phyloP scores from a whole-genome alignment of 2,113 vertebrate species.

The Galbula dea region DNA sequence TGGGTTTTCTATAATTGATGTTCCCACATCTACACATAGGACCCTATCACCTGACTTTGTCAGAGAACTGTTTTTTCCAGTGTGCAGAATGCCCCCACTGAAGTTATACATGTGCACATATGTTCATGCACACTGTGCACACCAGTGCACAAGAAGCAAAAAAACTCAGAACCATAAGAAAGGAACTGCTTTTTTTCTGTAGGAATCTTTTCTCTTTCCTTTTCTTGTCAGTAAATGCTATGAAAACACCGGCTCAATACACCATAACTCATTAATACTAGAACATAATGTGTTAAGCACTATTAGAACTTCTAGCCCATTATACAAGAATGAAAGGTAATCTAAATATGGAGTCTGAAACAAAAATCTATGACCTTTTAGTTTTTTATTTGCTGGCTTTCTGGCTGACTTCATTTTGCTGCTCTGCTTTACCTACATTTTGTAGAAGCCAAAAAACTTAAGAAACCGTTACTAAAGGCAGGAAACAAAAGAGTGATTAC shows the following conservation, averaged over 20 bases:
- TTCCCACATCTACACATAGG: not conserved
- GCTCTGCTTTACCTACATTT: constrained; percentile 10
- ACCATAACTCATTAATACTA: constrained; percentile 27
- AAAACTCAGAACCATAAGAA: not conserved
- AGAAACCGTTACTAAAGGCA: not conserved
- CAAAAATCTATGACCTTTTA: constrained; percentile 20
- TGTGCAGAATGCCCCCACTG: not conserved
- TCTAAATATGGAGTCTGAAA: constrained; percentile 42
- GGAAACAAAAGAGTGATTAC: not conserved
- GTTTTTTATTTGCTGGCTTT: not conserved
- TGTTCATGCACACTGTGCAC: fast-evolving
- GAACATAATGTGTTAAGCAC: constrained; percentile 1
- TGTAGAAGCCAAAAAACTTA: not conserved
- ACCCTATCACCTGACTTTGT: not conserved
- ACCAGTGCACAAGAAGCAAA: fast-evolving
- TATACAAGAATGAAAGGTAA: constrained; percentile 23
- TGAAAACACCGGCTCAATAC: not conserved
- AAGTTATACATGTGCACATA: not conserved
- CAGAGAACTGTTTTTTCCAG: not conserved
- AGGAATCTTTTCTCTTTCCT: not conserved
- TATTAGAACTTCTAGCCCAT: constrained; percentile 15
- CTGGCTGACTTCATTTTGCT: constrained; percentile 43
- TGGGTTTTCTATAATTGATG: not conserved
- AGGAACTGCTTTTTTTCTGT: not conserved
- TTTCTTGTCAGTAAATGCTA: not conserved